Evolutionary conservation across 2,113 vertebrate species (phyloP), one percentile per base, ranked within the genome.

Genomic region (Toxotes jaculatrix): DNA sequence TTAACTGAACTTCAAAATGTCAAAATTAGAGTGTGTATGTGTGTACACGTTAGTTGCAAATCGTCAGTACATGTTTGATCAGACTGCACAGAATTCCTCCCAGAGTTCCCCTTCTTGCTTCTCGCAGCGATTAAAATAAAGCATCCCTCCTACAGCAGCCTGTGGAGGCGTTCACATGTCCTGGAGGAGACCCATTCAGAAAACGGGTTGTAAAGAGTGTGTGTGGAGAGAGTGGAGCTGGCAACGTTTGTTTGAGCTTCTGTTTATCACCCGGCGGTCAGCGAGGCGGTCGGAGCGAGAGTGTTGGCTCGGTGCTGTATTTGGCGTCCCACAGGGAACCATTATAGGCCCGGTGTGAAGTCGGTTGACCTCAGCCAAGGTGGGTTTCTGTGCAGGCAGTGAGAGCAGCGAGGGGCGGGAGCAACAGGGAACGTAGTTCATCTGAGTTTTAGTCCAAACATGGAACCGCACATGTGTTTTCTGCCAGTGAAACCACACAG

Each of bases 301-400:
- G 69, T 57, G 61, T 79, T 89, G 77, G 73, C 83, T 60, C 53
- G 0, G 36, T 88, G 86, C 83, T 91, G 80, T 85, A 90, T 89
- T 91, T 91, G 73, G 75, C 88, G 31, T 89, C 74, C 74, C 69
- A 23, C 74, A 73, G 73, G 85, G 81, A 89, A 56, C 91, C 85
- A 91, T 91, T 91, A 90, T 84, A 69, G 78, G 4, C 42, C 68
- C 23, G 0, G 80, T 90, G 89, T 82, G 83, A 92, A 87, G 77
- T 79, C 40, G 32, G 43, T 66, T 69, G 79, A 79, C 53, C 51
- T 66, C 57, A 1, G 80, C 17, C 2, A 67, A 77, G 74, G 61
- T 72, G 84, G 40, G 14, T 45, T 71, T 47, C 40, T 12, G 47
- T 16, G 62, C 12, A 10, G 42, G 17, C 57, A 21, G 36, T 0